phyloP scores from a whole-genome alignment of 2,113 vertebrate species.

The Rhombomys opimus region DNA sequence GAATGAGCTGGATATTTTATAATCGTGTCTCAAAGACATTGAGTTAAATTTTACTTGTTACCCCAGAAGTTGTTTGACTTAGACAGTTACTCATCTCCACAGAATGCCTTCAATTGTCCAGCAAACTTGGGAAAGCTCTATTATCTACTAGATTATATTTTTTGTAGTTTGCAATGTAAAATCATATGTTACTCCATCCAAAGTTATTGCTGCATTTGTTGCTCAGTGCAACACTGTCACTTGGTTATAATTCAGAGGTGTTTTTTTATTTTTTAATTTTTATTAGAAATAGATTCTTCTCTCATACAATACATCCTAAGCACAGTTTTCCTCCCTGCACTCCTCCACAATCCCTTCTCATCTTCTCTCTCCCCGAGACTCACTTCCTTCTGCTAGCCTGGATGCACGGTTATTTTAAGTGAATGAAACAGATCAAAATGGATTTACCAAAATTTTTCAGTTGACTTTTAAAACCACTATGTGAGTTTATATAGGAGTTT shows the following conservation, averaged over 20 bases:
- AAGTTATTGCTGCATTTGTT: not conserved
- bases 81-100: not conserved
- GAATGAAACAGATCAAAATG: not conserved
- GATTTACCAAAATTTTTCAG: not conserved
- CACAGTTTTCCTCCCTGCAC: not conserved
- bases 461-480: not conserved
- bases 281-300: not conserved
- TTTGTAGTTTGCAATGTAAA: not conserved
- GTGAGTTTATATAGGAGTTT: not conserved
- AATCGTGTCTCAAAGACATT: not conserved
- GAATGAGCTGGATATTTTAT: not conserved
- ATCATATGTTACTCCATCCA: not conserved
- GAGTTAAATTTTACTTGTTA: not conserved
- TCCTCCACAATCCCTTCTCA: rapidly evolving
- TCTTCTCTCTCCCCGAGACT: not conserved
- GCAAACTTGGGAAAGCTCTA: not conserved
- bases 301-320: not conserved
- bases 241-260: not conserved
- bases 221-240: not conserved
- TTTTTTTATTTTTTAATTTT: not conserved
- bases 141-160: not conserved
- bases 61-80: not conserved
- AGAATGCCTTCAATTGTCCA: not conserved
- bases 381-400: rapidly evolving
- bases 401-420: not conserved